A percentile compares a stretch with the other conserved stretches of the same genome.
These are phyloP conservation scores for Tribolium castaneum DNA, from an alignment of 1,140 invertebrate species.

Conservation along the genomic window DNA sequence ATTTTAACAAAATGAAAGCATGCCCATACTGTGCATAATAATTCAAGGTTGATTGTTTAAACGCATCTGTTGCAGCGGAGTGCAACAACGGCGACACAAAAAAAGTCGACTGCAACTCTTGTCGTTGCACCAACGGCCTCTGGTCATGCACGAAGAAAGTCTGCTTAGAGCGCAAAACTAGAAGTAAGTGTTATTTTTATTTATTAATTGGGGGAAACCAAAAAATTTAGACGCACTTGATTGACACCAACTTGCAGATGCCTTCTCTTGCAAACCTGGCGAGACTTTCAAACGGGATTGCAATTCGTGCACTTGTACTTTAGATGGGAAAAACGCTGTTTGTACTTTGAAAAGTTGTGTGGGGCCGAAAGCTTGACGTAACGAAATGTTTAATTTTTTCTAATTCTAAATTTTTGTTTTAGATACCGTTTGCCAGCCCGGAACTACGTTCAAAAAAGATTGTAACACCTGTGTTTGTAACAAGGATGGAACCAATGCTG, in stretches of 20 bases:
- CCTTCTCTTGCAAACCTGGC: conserved; percentile 59
- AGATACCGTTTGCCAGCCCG: conserved; percentile 54
- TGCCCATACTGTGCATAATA: neutral
- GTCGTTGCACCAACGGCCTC: conserved; percentile 56
- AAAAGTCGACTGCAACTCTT: conserved; percentile 66
- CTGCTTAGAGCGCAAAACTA: neutral
- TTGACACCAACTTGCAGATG: conserved; percentile 1
- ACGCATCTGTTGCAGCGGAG: neutral
- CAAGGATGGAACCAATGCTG: conserved; percentile 64
- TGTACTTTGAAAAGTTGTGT: conserved; percentile 60
- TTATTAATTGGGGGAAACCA: too few relatives aligned
- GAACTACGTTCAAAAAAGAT: conserved; percentile 63
- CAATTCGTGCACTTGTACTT: conserved; percentile 65
- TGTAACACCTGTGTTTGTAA: conserved; percentile 67
- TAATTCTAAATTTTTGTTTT: neutral
- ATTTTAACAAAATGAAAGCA: neutral
- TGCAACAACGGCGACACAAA: conserved; percentile 63
- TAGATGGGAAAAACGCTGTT: conserved; percentile 64
- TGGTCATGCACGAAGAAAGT: conserved; percentile 17
- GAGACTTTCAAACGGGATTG: conserved; percentile 64
- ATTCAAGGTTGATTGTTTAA: neutral
- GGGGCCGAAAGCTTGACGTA: neutral
- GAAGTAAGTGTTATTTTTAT: neutral
- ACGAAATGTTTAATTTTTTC: neutral
- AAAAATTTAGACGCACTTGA: too few relatives aligned